These are phyloP conservation scores for Ciona savignyi DNA, from an alignment of 23 tunicate species.

Conservation along the genomic window DNA sequence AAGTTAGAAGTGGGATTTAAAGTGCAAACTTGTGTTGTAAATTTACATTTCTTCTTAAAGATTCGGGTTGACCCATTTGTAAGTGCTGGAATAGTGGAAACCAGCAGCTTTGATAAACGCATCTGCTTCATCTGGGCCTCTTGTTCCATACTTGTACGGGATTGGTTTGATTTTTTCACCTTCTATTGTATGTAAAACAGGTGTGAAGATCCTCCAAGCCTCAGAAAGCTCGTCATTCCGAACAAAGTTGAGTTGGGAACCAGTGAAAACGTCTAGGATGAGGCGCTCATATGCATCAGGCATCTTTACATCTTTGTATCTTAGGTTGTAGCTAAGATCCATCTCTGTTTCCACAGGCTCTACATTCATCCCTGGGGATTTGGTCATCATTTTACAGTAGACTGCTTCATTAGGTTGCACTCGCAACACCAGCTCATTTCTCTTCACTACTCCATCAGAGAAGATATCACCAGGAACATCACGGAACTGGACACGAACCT, in stretches of 20 bases:
- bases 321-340: constrained; percentile 62
- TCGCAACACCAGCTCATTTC: constrained; percentile 86
- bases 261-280: constrained; percentile 95
- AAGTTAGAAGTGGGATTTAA: too few species aligned
- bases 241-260: constrained; percentile 91
- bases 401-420: constrained; percentile 96
- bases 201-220: constrained; percentile 98
- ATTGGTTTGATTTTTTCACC: constrained; percentile 70
- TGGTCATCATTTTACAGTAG: constrained; percentile 94
- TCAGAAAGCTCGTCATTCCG: constrained; percentile 89
- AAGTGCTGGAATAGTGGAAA: constrained; percentile 48
- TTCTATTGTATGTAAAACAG: constrained; percentile 78
- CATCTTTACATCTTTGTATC: constrained; percentile 90
- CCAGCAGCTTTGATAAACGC: constrained; percentile 66
- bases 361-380: constrained; percentile 86
- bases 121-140: constrained; percentile 90
- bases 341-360: constrained; percentile 88
- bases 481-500: constrained; percentile 80
- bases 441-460: constrained; percentile 57
- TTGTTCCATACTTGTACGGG: constrained; percentile 72
- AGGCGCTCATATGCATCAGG: constrained; percentile 97
- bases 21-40: not conserved
- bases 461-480: constrained; percentile 94
- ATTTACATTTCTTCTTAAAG: constrained; percentile 2
- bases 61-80: constrained; percentile 72